Evolutionary conservation across 2,113 vertebrate genomes (phyloP).

Genomic region (Panthera leo): DNA sequence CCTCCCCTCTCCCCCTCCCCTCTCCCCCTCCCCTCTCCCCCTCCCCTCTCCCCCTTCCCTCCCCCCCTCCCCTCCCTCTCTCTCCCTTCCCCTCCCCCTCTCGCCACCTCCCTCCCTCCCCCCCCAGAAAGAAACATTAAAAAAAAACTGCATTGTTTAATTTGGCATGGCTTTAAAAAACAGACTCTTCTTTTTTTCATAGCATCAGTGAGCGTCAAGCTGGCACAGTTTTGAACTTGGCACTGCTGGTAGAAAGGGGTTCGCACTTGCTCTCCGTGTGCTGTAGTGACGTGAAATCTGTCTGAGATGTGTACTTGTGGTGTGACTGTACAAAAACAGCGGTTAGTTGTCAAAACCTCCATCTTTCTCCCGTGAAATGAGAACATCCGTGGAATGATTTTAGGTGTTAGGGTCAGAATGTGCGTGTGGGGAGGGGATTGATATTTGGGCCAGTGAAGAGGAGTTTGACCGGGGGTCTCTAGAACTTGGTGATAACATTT

Average conservation of each 20-base stretch:
- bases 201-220: background rate
- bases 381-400: background rate
- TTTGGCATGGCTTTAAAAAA: background rate
- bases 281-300: background rate
- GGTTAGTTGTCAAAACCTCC: background rate
- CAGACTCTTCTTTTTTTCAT: background rate
- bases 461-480: background rate
- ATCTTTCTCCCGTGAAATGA: background rate
- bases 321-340: background rate
- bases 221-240: background rate
- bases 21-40: too few relatives aligned
- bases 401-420: background rate
- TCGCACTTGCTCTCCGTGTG: background rate
- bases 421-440: too few relatives aligned
- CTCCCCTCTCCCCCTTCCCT: too few relatives aligned
- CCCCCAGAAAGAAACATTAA: too few relatives aligned
- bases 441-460: background rate
- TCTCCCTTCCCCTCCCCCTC: too few relatives aligned
- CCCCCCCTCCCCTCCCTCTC: too few relatives aligned
- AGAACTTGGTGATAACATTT: background rate
- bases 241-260: background rate
- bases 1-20: too few relatives aligned
- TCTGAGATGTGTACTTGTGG: background rate
- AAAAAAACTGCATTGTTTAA: background rate
- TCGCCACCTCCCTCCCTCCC: too few relatives aligned